Evolutionary conservation across 2,113 vertebrate species (phyloP).

Genomic region (Chelonoidis abingdonii): DNA sequence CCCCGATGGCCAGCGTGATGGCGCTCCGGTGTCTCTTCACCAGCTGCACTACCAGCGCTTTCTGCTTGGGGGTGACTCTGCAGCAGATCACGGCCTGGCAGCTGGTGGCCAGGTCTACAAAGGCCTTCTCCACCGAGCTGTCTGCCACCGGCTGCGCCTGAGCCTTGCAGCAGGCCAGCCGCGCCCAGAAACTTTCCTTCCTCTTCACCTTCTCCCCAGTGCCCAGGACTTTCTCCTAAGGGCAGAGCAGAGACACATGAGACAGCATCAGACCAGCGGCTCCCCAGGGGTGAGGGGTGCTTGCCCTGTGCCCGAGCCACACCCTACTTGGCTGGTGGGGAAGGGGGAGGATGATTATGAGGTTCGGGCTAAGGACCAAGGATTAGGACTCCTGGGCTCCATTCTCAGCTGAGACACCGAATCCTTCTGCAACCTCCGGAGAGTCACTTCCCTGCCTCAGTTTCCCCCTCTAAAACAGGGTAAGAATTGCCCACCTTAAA

Average conservation of each 20-base stretch:
- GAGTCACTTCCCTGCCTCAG: not conserved
- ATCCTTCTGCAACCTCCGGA: not conserved
- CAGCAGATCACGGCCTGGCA: conserved; percentile 95
- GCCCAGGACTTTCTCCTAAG: conserved; percentile 74
- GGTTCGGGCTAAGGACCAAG: not conserved
- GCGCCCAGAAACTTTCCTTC: not conserved
- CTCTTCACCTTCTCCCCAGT: conserved; percentile 27
- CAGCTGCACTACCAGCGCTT: conserved; percentile 86
- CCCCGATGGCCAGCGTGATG: conserved; percentile 90
- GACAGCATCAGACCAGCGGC: not conserved
- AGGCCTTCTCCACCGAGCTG: conserved; percentile 75
- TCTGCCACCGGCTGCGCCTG: not conserved
- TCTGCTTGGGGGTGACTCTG: conserved; percentile 93
- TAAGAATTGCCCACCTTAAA: not conserved
- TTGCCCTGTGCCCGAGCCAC: not conserved
- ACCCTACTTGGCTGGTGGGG: not conserved
- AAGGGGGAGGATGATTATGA: not conserved
- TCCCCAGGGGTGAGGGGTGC: not conserved
- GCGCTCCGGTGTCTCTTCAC: conserved; percentile 86
- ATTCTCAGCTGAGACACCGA: not conserved
- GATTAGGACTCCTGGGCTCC: not conserved
- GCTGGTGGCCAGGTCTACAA: conserved; percentile 85
- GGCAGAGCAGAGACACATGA: rapidly evolving
- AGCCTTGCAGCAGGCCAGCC: rapidly evolving
- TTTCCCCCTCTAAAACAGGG: not conserved